phyloP scores from a whole-genome alignment of 2,113 vertebrate genomes.

The Tachysurus vachellii region DNA sequence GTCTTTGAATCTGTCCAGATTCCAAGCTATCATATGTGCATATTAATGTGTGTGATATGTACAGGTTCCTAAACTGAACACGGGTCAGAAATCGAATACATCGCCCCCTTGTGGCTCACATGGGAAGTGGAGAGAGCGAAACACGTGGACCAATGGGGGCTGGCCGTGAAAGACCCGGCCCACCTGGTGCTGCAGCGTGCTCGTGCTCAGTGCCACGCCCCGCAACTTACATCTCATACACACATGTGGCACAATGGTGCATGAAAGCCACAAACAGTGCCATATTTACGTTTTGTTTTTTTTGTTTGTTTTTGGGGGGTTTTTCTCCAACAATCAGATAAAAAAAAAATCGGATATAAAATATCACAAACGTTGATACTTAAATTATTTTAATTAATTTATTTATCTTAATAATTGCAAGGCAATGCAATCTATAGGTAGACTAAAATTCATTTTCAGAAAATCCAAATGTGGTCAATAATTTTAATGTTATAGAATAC shows the following conservation, averaged over 20 bases:
- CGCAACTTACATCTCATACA: neutral
- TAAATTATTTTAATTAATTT: neutral
- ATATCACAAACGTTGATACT: neutral
- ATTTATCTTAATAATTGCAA: neutral
- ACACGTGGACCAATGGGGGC: conserved; percentile 36
- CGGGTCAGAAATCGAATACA: conserved; percentile 12
- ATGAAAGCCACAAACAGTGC: neutral
- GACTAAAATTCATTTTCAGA: neutral
- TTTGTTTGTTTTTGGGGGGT: neutral
- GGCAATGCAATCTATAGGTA: neutral
- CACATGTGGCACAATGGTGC: neutral
- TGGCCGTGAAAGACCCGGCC: conserved; percentile 36
- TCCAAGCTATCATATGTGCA: neutral
- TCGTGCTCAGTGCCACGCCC: conserved; percentile 37
- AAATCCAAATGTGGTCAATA: neutral
- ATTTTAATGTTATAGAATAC: neutral
- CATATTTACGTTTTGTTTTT: neutral
- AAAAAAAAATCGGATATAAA: neutral
- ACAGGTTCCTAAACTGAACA: neutral
- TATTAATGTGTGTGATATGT: neutral
- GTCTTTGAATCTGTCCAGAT: neutral
- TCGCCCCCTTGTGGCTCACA: conserved; percentile 40
- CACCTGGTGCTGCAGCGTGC: conserved; percentile 36
- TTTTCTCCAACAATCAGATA: neutral
- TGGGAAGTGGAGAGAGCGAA: conserved; percentile 9